phyloP scores from a whole-genome alignment of 2,113 vertebrate genomes.

The Myrmecophaga tridactyla region DNA sequence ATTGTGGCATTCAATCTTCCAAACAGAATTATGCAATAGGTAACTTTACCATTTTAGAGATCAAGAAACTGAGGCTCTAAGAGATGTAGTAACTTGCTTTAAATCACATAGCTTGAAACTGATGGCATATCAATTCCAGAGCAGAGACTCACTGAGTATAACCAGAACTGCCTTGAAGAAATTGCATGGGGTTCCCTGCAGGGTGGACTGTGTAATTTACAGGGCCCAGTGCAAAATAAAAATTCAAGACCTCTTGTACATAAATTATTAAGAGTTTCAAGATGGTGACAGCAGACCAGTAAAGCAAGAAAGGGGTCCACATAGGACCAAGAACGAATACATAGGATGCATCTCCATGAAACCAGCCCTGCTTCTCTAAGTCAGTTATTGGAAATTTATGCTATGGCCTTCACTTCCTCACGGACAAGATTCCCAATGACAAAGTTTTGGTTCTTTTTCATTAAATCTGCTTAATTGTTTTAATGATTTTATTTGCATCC shows the following conservation, averaged over 20 bases:
- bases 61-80: neutral
- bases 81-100: neutral
- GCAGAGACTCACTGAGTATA: neutral
- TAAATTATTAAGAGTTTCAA: no score
- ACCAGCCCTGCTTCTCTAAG: neutral
- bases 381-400: neutral
- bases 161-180: neutral
- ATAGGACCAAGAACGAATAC: accelerated
- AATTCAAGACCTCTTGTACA: neutral
- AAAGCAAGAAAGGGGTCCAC: neutral
- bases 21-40: no score
- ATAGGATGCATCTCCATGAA: accelerated
- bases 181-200: neutral
- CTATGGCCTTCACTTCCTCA: neutral
- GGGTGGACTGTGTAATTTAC: neutral
- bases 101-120: neutral
- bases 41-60: neutral
- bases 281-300: no score
- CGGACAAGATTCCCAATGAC: neutral
- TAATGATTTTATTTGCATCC: neutral
- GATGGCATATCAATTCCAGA: neutral
- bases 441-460: neutral
- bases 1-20: neutral
- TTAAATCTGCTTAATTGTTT: neutral
- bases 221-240: neutral